Evolutionary conservation across 1,140 invertebrate species (phyloP), one percentile per base, ranked within the genome.

Genomic region (Zaprionus inermis): DNA sequence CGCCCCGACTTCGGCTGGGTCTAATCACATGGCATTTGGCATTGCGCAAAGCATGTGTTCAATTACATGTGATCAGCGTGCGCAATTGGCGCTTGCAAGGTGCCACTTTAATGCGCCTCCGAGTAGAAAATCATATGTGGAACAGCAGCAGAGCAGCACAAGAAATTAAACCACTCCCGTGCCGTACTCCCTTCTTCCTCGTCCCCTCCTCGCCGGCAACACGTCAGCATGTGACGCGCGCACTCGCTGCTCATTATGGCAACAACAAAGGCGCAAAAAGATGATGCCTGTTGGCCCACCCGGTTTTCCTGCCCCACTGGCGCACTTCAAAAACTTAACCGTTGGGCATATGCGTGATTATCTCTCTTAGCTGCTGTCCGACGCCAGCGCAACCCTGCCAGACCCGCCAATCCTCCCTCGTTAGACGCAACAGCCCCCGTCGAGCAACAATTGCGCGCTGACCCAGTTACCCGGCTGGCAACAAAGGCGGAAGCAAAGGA

Each of bases 401-500:
- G n/a, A n/a, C 32, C 10, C 32, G 7, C 57, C 52, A 28, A 28
- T 5, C 24, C 24, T 28, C 24, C 24, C 59, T 63, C 14, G 36
- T 49, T 14, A 24, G 65, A 22, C 38, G 61, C 61, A 76, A 64
- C 83, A 84, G 80, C 78, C 72, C 76, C 71, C 71, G 38, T 44
- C 38, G 16, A 16, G 38, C 74, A 84, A 89, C 84, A 88, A 88
- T 88, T 89, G 80, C 84, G 77, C 80, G 84, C 77, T 88, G 84
- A 88, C 84, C 84, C 84, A 88, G 84, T 88, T 88, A 88, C 84
- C 84, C 85, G 84, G 84, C 84, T 89, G 84, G 84, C 84, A 88
- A 88, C 84, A 90, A 90, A 88, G 84, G 85, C 84, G 84, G 80
- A 89, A 89, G 84, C 84, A 89, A 89, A 89, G 80, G 84, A 89